Evolutionary conservation across 2,888 invertebrate genomes (phyloP).

Genomic region (Scaptomyza parva): DNA sequence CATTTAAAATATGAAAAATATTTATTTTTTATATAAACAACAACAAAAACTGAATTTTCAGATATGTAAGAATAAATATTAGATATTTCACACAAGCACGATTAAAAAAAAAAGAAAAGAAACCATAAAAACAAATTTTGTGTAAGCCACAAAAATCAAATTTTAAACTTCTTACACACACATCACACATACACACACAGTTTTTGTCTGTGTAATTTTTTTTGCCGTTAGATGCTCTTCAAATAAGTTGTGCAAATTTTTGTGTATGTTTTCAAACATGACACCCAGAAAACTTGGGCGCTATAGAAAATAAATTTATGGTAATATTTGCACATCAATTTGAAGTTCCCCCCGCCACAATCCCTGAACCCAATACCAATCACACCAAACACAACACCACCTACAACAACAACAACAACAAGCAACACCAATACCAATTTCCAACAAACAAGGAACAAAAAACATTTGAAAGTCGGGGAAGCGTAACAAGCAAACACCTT

Average conservation of each 20-base stretch:
- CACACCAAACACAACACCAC: conserved; percentile 29
- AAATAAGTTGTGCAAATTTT: conserved; percentile 55
- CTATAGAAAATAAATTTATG: conserved; percentile 72
- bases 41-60: no score
- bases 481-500: conserved; percentile 66
- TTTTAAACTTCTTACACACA: conserved; percentile 20
- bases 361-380: conserved; percentile 35
- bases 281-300: conserved; percentile 70
- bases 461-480: conserved; percentile 10
- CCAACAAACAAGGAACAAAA: conserved; percentile 17
- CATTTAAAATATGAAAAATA: no score
- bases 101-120: no score
- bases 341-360: conserved; percentile 23
- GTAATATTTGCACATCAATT: conserved; percentile 80
- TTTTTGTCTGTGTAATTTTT: conserved; percentile 19
- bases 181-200: background rate
- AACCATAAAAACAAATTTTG: no score
- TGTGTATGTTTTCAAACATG: conserved; percentile 72
- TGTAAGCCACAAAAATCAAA: conserved; percentile 33
- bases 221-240: conserved; percentile 7
- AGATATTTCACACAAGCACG: no score
- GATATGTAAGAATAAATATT: no score
- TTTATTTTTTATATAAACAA: no score
- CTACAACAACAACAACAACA: conserved; percentile 7
- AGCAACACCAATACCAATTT: conserved; percentile 46